phyloP scores from a whole-genome alignment of 2,888 invertebrate species.

The Amblyjoppa proteus region DNA sequence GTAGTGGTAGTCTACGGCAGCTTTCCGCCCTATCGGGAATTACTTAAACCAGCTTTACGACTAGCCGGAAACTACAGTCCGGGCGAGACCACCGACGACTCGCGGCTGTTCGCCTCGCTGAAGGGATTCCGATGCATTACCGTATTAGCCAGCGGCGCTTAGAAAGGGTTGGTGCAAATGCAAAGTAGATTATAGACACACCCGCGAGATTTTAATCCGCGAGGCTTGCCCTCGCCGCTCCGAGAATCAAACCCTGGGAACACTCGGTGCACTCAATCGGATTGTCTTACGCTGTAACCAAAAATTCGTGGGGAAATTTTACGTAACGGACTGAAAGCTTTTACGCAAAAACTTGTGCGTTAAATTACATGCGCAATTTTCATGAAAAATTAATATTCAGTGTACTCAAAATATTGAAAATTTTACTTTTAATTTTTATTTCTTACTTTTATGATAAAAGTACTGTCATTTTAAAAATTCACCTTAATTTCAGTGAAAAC shows the following conservation, averaged over 20 bases:
- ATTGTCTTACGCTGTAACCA: background rate
- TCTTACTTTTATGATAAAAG: too few relatives aligned
- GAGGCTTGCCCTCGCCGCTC: constrained; percentile 75
- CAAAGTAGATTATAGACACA: constrained; percentile 82
- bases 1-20: constrained; percentile 65
- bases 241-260: background rate
- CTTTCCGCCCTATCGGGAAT: constrained; percentile 82
- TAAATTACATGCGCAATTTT: too few relatives aligned
- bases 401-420: too few relatives aligned
- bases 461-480: too few relatives aligned
- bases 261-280: background rate
- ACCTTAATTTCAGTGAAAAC: too few relatives aligned
- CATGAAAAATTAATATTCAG: too few relatives aligned
- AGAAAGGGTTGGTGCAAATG: constrained; percentile 82
- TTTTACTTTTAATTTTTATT: too few relatives aligned
- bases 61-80: constrained; percentile 78
- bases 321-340: too few relatives aligned
- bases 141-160: constrained; percentile 82
- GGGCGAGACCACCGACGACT: constrained; percentile 29
- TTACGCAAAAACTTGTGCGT: too few relatives aligned
- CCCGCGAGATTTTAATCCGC: constrained; percentile 78
- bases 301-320: too few relatives aligned
- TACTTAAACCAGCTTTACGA: constrained; percentile 84
- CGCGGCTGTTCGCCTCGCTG: constrained; percentile 51
- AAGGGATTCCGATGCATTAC: constrained; percentile 83